Percentiles rank a stretch among this genome's conserved stretches.
Conservation (phyloP, 2,888 invertebrate species). For the Tenthredo livida region DNA sequence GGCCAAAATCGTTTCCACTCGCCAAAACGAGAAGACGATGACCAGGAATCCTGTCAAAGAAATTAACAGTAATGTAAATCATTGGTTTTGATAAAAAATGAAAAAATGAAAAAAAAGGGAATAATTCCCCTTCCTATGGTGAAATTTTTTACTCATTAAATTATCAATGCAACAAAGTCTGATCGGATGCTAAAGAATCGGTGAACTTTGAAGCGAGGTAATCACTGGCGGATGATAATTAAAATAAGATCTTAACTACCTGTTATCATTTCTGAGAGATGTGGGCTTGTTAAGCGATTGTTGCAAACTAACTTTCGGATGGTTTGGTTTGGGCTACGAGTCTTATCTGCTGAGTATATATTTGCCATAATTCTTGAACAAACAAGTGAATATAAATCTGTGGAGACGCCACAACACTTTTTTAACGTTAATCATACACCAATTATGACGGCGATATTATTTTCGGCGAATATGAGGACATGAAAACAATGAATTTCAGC, state of each 20-base stretch:
- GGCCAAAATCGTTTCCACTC: not conserved
- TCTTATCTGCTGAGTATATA: slow-evolving; percentile 43
- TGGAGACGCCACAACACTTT: slow-evolving; percentile 21
- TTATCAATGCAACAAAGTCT: not conserved
- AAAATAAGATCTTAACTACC: slow-evolving; percentile 13
- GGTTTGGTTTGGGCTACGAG: not conserved
- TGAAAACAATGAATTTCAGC: too few species aligned
- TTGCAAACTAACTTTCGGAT: slow-evolving; percentile 38
- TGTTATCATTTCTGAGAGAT: slow-evolving; percentile 37
- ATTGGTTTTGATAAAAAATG: not conserved
- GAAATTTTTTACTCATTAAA: not conserved
- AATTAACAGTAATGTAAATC: not conserved
- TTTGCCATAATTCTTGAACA: not conserved
- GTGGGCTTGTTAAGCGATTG: not conserved
- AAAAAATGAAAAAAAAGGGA: not conserved
- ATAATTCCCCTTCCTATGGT: not conserved
- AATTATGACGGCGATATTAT: not conserved
- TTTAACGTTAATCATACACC: not conserved
- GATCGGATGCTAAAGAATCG: not conserved
- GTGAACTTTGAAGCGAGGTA: not conserved
- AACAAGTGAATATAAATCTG: slow-evolving; percentile 17
- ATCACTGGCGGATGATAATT: not conserved
- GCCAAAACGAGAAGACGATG: slow-evolving; percentile 3
- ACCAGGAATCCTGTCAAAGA: slow-evolving; percentile 28
- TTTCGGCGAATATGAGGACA: slow-evolving; percentile 4